phyloP scores from a whole-genome alignment of 2,888 invertebrate genomes.

The Strigamia crassipes region DNA sequence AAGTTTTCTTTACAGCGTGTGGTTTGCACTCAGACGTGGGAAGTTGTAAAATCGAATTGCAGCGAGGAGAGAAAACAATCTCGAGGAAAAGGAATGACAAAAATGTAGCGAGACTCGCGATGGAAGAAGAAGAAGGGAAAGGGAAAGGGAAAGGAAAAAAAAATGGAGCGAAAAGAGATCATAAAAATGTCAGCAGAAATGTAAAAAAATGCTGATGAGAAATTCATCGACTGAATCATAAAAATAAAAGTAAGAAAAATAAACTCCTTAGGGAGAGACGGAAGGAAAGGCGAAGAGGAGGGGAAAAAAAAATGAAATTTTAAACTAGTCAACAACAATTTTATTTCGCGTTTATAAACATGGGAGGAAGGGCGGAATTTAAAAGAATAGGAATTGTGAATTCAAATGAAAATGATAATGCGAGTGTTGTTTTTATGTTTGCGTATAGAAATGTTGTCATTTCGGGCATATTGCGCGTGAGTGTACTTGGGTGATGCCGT shows the following conservation, averaged over 20 bases:
- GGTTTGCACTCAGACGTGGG: not conserved
- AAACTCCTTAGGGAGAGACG: not conserved
- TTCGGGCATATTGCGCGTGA: too few relatives aligned
- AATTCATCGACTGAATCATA: constrained; percentile 25
- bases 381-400: not conserved
- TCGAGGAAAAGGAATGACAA: constrained; percentile 6
- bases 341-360: not conserved
- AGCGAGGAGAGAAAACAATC: not conserved
- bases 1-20: not conserved
- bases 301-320: not conserved
- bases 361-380: not conserved
- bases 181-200: constrained; percentile 26
- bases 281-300: too few relatives aligned
- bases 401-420: not conserved
- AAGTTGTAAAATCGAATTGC: constrained; percentile 26
- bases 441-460: too few relatives aligned
- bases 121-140: too few relatives aligned
- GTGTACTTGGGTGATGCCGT: too few relatives aligned
- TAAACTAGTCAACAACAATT: constrained; percentile 29
- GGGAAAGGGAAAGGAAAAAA: too few relatives aligned
- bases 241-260: not conserved
- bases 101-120: constrained; percentile 11
- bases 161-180: constrained; percentile 19
- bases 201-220: constrained; percentile 30
- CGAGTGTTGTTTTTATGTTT: not conserved